These are phyloP conservation scores for human (Homo sapiens) DNA, from an alignment of 2,113 vertebrate species.

Conservation along the genomic window GRCh38 chr12:108467001-108467500, in stretches of 20 bases:
- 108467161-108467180: background rate
- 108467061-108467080: background rate
- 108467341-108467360: background rate
- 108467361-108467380: background rate
- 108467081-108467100: background rate
- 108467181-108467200: background rate
- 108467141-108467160: constrained; percentile 4
- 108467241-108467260: background rate
- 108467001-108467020: background rate
- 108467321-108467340: background rate
- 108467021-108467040: background rate
- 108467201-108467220: background rate
- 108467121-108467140: constrained; percentile 8
- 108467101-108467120: background rate
- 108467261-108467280: background rate
- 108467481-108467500: background rate
- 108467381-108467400: background rate
- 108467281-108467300: background rate
- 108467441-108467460: background rate
- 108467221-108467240: background rate
- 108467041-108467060: background rate
- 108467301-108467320: background rate
- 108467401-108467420: background rate
- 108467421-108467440: background rate
- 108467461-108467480: background rate